Percentiles rank a stretch among this genome's conserved stretches.
Evolutionary conservation across 92 coral and sea anemone species (phyloP).

Genomic region (Epizoanthus stellaris): DNA sequence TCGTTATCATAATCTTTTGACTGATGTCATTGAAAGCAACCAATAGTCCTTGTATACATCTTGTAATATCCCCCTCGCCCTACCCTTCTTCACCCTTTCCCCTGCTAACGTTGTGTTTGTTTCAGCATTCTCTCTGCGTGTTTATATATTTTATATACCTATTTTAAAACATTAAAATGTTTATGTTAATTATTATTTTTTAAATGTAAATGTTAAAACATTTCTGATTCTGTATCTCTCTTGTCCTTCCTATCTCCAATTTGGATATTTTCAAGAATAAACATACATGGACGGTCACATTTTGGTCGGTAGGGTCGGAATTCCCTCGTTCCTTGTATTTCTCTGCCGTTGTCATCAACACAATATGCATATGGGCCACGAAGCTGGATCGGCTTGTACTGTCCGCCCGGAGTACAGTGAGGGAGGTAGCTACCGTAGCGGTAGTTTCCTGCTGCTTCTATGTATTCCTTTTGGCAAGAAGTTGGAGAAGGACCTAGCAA

Average conservation of each 20-base stretch:
- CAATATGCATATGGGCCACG: slow-evolving; percentile 70
- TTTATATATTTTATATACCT: too few relatives aligned
- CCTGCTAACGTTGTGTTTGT: too few relatives aligned
- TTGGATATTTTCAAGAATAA: not conserved
- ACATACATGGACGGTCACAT: slow-evolving; percentile 69
- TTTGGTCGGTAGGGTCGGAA: slow-evolving; percentile 81
- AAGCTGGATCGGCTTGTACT: slow-evolving; percentile 76
- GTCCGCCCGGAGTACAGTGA: slow-evolving; percentile 77
- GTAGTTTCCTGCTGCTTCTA: slow-evolving; percentile 66
- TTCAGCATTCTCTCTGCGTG: too few relatives aligned
- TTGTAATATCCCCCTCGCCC: too few relatives aligned
- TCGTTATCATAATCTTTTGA: too few relatives aligned
- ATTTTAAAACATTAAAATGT: too few relatives aligned
- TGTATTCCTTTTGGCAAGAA: slow-evolving; percentile 65
- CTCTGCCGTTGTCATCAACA: slow-evolving; percentile 73
- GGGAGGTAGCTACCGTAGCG: slow-evolving; percentile 83
- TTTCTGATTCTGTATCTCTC: not conserved
- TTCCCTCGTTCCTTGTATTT: slow-evolving; percentile 79
- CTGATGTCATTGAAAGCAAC: too few relatives aligned
- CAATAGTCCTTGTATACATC: too few relatives aligned
- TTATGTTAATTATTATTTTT: too few relatives aligned
- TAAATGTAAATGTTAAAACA: not conserved
- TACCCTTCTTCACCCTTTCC: too few relatives aligned
- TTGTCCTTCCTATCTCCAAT: not conserved
- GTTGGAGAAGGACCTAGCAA: slow-evolving; percentile 69